Percentiles rank a stretch among this genome's conserved stretches.
phyloP scores from a whole-genome alignment of 2,888 invertebrate genomes.

The Hemithea aestivaria region DNA sequence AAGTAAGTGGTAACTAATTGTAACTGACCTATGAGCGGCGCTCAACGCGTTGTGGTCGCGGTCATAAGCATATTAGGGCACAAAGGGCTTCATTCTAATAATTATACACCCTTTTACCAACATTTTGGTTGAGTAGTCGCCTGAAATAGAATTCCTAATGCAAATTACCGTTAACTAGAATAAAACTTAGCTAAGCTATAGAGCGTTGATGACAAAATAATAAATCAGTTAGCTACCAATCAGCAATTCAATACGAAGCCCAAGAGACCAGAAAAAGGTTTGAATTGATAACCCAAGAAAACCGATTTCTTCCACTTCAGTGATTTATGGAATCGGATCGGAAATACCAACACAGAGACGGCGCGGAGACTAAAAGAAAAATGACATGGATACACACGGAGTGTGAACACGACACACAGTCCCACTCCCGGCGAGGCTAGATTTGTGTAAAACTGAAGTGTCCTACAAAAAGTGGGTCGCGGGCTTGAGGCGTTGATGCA shows the following conservation, averaged over 20 bases:
- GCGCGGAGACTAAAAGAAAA: slow-evolving; percentile 47
- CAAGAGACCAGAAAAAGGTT: slow-evolving; percentile 25
- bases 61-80: slow-evolving; percentile 11
- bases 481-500: slow-evolving; percentile 50
- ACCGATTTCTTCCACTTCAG: slow-evolving; percentile 21
- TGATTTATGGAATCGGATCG: slow-evolving; percentile 56
- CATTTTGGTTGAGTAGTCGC: slow-evolving; percentile 2
- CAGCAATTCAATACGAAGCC: slow-evolving; percentile 14
- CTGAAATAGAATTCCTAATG: slow-evolving; percentile 1
- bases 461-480: slow-evolving; percentile 58
- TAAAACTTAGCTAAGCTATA: too few relatives aligned
- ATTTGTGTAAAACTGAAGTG: slow-evolving; percentile 43
- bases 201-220: too few relatives aligned
- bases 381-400: slow-evolving; percentile 31
- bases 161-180: too few relatives aligned
- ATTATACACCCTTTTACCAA: slow-evolving; percentile 7
- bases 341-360: slow-evolving; percentile 50
- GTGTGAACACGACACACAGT: slow-evolving; percentile 32
- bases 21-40: slow-evolving; percentile 1
- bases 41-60: slow-evolving; percentile 4
- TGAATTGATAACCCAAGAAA: slow-evolving; percentile 41
- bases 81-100: slow-evolving; percentile 15
- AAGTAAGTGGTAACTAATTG: not conserved
- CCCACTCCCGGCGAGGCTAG: slow-evolving; percentile 34
- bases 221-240: too few relatives aligned